Evolutionary conservation across 92 coral and sea anemone species (phyloP).

Genomic region (Pocillopora meandrina): DNA sequence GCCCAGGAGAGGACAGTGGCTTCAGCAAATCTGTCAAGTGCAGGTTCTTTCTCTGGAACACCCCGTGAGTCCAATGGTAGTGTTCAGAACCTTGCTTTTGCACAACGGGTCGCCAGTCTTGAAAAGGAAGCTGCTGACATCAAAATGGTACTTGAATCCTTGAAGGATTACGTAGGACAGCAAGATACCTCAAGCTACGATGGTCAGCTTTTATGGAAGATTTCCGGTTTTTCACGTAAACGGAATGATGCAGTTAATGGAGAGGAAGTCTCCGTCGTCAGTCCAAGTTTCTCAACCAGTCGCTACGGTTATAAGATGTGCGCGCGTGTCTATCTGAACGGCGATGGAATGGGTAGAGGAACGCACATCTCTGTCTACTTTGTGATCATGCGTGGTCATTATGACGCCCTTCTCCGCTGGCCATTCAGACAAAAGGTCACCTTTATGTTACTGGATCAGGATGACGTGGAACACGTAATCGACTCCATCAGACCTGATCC

Average conservation of each 20-base stretch:
- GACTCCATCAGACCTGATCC: slow-evolving; percentile 89
- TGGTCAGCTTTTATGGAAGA: slow-evolving; percentile 53
- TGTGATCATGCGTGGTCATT: slow-evolving; percentile 63
- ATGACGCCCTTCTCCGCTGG: slow-evolving; percentile 75
- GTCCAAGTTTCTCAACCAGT: slow-evolving; percentile 50
- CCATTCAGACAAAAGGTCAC: slow-evolving; percentile 83
- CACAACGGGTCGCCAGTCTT: too few species aligned
- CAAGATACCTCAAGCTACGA: slow-evolving; percentile 23
- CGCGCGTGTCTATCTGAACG: slow-evolving; percentile 58
- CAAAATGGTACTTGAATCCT: too few species aligned
- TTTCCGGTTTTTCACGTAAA: slow-evolving; percentile 31
- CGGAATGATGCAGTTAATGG: slow-evolving; percentile 40
- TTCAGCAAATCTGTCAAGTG: too few species aligned
- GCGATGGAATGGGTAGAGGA: slow-evolving; percentile 66
- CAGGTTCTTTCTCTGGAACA: too few species aligned
- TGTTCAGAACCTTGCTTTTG: too few species aligned
- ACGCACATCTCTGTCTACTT: slow-evolving; percentile 45
- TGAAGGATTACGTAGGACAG: neutral
- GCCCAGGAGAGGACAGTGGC: too few species aligned
- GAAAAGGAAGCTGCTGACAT: too few species aligned
- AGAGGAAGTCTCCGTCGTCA: slow-evolving; percentile 38
- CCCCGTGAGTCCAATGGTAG: too few species aligned
- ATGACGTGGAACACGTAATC: slow-evolving; percentile 70
- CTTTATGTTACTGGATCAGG: slow-evolving; percentile 75
- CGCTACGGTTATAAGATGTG: slow-evolving; percentile 65